Evolutionary conservation across 2,888 invertebrate species (phyloP).

Genomic region (Torymus aiolomorphi): DNA sequence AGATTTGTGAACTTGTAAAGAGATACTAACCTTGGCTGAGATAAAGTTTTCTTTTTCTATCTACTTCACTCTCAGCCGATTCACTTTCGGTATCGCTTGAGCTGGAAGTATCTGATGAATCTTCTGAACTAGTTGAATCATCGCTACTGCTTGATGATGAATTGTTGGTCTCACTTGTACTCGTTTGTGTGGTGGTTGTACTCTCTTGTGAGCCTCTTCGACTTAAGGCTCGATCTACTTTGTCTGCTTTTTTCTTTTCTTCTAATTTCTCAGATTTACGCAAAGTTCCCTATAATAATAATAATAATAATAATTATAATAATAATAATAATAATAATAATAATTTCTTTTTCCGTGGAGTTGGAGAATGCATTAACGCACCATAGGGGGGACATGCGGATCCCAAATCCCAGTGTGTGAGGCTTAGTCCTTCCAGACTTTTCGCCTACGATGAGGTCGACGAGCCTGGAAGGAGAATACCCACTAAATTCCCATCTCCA

Average conservation of each 20-base stretch:
- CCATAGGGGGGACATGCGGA: too few species aligned
- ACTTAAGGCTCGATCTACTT: background rate
- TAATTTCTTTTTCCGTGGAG: too few species aligned
- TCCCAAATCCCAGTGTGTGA: too few species aligned
- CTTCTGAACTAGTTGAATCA: slow-evolving; percentile 79
- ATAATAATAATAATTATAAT: background rate
- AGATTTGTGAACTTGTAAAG: too few species aligned
- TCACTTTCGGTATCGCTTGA: slow-evolving; percentile 79
- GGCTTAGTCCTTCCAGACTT: too few species aligned
- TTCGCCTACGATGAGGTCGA: too few species aligned
- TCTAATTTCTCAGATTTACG: slow-evolving; percentile 64
- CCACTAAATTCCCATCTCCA: too few species aligned
- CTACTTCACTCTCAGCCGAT: slow-evolving; percentile 77
- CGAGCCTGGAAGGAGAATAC: too few species aligned
- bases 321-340: too few species aligned
- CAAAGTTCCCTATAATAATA: background rate
- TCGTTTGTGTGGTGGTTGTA: slow-evolving; percentile 74
- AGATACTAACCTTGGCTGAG: slow-evolving; percentile 63
- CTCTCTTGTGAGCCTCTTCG: slow-evolving; percentile 69
- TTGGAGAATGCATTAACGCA: too few species aligned
- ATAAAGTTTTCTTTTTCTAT: slow-evolving; percentile 66
- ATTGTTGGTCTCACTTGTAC: slow-evolving; percentile 74
- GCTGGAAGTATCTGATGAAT: slow-evolving; percentile 77
- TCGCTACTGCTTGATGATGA: slow-evolving; percentile 75
- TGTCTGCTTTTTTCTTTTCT: slow-evolving; percentile 54